Evolutionary conservation across 1,140 invertebrate genomes (phyloP), one percentile per base, ranked within the genome.

Genomic region (Probaryconus sp.): DNA sequence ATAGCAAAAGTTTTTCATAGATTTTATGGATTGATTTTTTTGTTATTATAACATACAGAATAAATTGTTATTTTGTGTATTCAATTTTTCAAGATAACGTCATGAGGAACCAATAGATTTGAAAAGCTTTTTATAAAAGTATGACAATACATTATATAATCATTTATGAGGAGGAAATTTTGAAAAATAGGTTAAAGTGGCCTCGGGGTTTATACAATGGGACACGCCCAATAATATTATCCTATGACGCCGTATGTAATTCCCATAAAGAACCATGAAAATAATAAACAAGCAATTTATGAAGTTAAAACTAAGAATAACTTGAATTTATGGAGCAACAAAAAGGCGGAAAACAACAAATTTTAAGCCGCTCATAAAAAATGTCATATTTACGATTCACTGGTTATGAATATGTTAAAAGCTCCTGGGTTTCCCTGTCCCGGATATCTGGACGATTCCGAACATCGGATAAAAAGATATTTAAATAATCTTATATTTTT

Each of bases 321-420:
- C 47, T 51, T 35, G 26, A 43, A 51, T 45, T 64, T 64, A 33
- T 35, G 28, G 24, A 17, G 48, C 37, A 43, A 43, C 47, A 53
- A 64, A 63, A 35, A 35, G 26, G 18, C 33, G 45, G 42, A 37
- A 63, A 64, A 53, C 60, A 45, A 64, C 47, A 64, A 43, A 64
- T 53, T 53, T 64, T 53, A 42, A 64, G 47, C 13, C 38, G 47
- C 60, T 64, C 47, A 30, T 64, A 64, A 64, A 64, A 64, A 51
- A 38, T 64, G 60, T 51, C 47, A 53, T 53, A 64, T 64, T 63
- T 63, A 51, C 58, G 58, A 63, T 63, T 63, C 47, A 63, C 45
- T 51, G 58, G 58, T 63, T 63, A 51, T 51, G 58, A 50, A 63
- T 63, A 63, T 51, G 47, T 63, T 63, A 50, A 63, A 63, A 60